Conservation (phyloP, 2,797 vertebrate species). For the Acestrorhynchus altus region DNA sequence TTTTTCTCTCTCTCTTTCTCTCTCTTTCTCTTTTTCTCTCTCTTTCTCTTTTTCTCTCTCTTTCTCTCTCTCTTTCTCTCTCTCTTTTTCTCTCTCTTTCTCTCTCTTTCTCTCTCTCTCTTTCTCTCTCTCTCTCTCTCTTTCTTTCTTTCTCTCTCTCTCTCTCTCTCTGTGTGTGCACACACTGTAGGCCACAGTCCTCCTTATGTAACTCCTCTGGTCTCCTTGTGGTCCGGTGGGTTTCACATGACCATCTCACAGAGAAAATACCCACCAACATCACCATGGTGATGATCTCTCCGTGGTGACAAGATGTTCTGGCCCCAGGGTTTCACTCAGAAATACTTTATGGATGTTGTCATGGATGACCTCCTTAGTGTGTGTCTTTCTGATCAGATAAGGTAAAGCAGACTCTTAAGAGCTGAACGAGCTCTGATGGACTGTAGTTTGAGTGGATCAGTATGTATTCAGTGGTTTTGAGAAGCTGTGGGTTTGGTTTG, state of each 20-base stretch:
- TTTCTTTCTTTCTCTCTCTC: background rate
- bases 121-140: background rate
- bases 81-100: too few species aligned
- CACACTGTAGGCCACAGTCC: background rate
- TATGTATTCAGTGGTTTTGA: too few species aligned
- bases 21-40: background rate
- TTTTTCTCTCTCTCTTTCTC: too few species aligned
- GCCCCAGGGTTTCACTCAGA: conserved; percentile 50
- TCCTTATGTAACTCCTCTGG: background rate
- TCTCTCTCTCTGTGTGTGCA: too few species aligned
- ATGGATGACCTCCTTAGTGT: background rate
- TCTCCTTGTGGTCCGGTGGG: conserved; percentile 70
- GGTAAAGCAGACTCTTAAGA: background rate
- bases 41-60: background rate
- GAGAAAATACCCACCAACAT: conserved; percentile 56
- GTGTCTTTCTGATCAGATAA: background rate
- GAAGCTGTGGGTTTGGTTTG: too few species aligned
- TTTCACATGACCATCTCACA: conserved; percentile 79
- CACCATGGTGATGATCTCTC: conserved; percentile 62
- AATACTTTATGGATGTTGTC: conserved; percentile 30
- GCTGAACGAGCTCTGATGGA: too few species aligned
- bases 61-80: background rate
- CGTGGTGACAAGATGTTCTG: conserved; percentile 59
- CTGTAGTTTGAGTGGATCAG: too few species aligned
- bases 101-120: background rate